phyloP scores from a whole-genome alignment of 2,888 invertebrate species.

The Cetonia aurata region DNA sequence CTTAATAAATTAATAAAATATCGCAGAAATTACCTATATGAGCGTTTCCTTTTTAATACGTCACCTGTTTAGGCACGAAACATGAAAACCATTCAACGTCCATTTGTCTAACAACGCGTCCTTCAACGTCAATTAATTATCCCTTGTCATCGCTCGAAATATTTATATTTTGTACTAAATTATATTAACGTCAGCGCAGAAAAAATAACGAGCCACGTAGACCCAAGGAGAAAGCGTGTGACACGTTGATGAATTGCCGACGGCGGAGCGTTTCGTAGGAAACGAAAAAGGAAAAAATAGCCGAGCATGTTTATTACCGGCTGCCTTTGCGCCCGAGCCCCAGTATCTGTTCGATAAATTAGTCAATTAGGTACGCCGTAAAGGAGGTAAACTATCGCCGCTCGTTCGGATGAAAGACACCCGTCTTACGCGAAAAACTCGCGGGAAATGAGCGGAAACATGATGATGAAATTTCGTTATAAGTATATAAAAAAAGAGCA shows the following conservation, averaged over 20 bases:
- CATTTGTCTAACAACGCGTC: neutral
- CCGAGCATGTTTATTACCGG: too few relatives aligned
- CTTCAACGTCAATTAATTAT: conserved; percentile 22
- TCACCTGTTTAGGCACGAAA: too few relatives aligned
- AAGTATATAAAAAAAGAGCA: too few relatives aligned
- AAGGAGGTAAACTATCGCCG: too few relatives aligned
- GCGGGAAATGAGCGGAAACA: too few relatives aligned
- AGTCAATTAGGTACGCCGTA: conserved; percentile 16
- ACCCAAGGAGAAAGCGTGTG: conserved; percentile 6
- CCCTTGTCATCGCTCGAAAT: conserved; percentile 14
- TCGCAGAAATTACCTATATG: too few relatives aligned
- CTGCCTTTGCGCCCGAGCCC: too few relatives aligned
- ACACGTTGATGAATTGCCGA: conserved; percentile 28
- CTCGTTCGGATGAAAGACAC: too few relatives aligned
- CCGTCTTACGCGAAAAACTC: too few relatives aligned
- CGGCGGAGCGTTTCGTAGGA: conserved; percentile 4
- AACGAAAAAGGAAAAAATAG: conserved; percentile 2
- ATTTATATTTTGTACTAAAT: conserved; percentile 29
- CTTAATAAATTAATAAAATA: too few relatives aligned
- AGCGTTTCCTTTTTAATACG: too few relatives aligned
- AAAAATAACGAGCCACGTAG: conserved; percentile 18
- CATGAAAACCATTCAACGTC: neutral
- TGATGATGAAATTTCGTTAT: too few relatives aligned
- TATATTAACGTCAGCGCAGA: conserved; percentile 2
- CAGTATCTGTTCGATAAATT: conserved; percentile 18